A percentile compares a stretch with the other conserved stretches of the same genome.
These are phyloP conservation scores for Cynoglossus semilaevis DNA, from an alignment of 2,113 vertebrate genomes.

Conservation along the genomic window DNA sequence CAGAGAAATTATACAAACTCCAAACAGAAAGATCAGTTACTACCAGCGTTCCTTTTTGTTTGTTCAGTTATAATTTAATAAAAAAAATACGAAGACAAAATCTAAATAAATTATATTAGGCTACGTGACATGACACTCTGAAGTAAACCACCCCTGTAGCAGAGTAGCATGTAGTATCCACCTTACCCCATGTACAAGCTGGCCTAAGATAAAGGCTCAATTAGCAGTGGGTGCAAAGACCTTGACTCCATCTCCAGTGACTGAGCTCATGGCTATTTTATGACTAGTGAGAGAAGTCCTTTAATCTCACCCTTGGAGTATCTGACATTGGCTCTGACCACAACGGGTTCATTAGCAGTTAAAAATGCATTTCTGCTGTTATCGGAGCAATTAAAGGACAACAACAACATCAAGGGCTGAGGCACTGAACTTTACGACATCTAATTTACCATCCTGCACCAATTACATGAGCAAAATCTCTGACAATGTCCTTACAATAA, in stretches of 20 bases:
- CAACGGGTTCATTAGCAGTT: conserved; percentile 40
- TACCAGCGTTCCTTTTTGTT: no score
- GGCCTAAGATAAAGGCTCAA: conserved; percentile 64
- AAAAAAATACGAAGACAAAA: no score
- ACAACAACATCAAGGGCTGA: no score
- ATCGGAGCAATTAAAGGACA: conserved; percentile 5
- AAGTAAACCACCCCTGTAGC: no score
- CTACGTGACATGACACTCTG: no score
- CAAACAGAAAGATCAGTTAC: no score
- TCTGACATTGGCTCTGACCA: conserved; percentile 27
- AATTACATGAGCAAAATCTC: conserved; percentile 9
- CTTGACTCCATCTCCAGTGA: conserved; percentile 65
- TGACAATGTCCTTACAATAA: conserved; percentile 6
- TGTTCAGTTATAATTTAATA: no score
- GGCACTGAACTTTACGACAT: conserved; percentile 2
- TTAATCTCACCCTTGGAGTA: conserved; percentile 49
- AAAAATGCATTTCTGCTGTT: conserved; percentile 26
- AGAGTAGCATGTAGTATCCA: conserved; percentile 15
- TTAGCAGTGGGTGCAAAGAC: conserved; percentile 65
- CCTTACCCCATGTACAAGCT: conserved; percentile 38
- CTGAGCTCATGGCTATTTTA: conserved; percentile 66
- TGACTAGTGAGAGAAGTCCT: conserved; percentile 59
- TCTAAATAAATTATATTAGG: no score
- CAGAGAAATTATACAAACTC: no score
- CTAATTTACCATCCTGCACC: conserved; percentile 1